Conservation (phyloP, 2,113 vertebrate species). For the Cathartes aura region DNA sequence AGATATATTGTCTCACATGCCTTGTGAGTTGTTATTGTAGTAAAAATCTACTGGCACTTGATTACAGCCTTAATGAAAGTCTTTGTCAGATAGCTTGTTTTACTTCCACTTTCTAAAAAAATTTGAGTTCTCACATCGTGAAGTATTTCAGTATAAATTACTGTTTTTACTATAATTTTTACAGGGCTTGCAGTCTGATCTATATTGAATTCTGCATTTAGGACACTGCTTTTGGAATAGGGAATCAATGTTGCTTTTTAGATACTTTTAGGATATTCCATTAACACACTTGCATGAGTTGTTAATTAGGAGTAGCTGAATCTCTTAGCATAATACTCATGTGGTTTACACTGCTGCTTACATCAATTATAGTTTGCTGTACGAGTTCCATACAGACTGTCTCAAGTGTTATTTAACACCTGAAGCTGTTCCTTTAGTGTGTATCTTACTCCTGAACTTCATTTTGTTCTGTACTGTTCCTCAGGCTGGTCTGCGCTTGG, state of each 20-base stretch:
- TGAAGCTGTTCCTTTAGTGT: background rate
- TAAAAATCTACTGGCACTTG: conserved; percentile 23
- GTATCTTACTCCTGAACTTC: rapidly evolving
- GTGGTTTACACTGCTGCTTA: background rate
- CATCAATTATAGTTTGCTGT: background rate
- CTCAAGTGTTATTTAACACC: background rate
- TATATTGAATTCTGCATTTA: background rate
- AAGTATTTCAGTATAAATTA: conserved; percentile 29
- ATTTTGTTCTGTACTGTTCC: background rate
- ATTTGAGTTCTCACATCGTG: background rate
- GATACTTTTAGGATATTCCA: background rate
- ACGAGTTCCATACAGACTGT: background rate
- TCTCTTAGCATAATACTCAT: background rate
- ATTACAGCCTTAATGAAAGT: conserved; percentile 43
- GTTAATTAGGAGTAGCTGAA: background rate
- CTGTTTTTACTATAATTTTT: background rate
- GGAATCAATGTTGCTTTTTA: background rate
- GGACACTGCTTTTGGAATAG: background rate
- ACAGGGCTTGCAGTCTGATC: background rate
- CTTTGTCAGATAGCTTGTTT: conserved; percentile 42
- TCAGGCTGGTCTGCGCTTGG: background rate
- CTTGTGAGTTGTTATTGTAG: conserved; percentile 30
- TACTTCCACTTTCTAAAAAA: background rate
- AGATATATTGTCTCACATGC: conserved; percentile 18
- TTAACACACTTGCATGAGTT: background rate